Evolutionary conservation across 1,140 invertebrate genomes (phyloP), one percentile per base, ranked within the genome.

Genomic region (Streblospio benedicti): DNA sequence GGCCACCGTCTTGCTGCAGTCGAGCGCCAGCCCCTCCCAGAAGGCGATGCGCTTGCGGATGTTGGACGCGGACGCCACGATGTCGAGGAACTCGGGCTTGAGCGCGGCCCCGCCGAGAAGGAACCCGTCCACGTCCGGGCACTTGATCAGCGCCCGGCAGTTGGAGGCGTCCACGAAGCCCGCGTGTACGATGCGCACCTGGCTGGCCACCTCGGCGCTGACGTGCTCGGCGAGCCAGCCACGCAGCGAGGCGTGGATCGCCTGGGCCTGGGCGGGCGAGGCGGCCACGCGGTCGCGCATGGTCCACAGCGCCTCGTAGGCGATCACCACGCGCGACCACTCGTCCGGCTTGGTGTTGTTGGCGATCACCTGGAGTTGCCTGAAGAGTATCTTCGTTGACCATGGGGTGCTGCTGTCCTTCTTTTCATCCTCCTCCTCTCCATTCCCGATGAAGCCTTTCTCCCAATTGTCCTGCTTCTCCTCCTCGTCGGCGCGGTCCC

Each of bases 271-370:
- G 69, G 93, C 85, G n/a, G 95, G 95, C 2, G 90, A 85, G 28
- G 96, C 95, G 30, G 93, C 97, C 80, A 97, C 96, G 51, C 96
- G 96, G 32, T 96, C 99, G 32, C 96, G 96, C 77, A 99, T 99
- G 49, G 96, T 96, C 96, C 96, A 99, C 0, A 99, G 94, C 59
- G 96, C 96, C 76, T 99, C 96, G 79, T n/a, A n/a, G n/a, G n/a
- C n/a, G n/a, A n/a, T n/a, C n/a, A n/a, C n/a, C n/a, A n/a, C n/a
- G n/a, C n/a, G n/a, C n/a, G n/a, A n/a, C n/a, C n/a, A n/a, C n/a
- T n/a, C n/a, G n/a, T n/a, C n/a, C n/a, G n/a, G n/a, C n/a, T n/a
- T n/a, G n/a, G n/a, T n/a, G n/a, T n/a, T n/a, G n/a, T n/a, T n/a
- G n/a, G n/a, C n/a, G n/a, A n/a, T n/a, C n/a, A n/a, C n/a, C n/a